These are phyloP conservation scores for Trogon surrucura DNA, from an alignment of 2,113 vertebrate genomes.

Conservation along the genomic window DNA sequence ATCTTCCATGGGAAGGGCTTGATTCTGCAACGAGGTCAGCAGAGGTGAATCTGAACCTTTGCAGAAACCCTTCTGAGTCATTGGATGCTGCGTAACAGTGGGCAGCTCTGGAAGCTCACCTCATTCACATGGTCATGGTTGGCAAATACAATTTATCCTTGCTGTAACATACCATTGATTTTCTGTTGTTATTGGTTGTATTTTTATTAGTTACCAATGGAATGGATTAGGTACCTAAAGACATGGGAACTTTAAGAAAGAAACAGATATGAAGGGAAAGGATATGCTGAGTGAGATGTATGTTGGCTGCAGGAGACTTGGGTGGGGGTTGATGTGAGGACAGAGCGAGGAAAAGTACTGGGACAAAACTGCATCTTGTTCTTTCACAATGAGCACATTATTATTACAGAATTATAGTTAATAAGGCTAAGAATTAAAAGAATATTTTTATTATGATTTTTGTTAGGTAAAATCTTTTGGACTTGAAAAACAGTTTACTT, in stretches of 20 bases:
- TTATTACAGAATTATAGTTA: background rate
- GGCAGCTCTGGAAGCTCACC: background rate
- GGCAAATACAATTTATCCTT: background rate
- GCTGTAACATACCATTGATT: background rate
- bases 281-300: background rate
- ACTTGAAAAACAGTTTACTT: background rate
- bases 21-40: accelerated
- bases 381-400: background rate
- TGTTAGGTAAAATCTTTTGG: background rate
- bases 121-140: background rate
- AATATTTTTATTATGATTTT: background rate
- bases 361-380: background rate
- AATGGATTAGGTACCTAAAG: background rate
- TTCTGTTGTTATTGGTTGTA: background rate
- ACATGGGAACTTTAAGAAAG: background rate
- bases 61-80: background rate
- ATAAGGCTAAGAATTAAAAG: background rate
- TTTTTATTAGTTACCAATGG: background rate
- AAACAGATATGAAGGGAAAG: background rate
- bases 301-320: background rate
- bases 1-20: background rate
- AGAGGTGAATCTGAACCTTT: background rate
- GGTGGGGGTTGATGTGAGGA: background rate
- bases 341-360: background rate
- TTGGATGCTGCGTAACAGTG: background rate